Conservation (phyloP, 2,113 vertebrate genomes). For the Saimiri boliviensis region DNA sequence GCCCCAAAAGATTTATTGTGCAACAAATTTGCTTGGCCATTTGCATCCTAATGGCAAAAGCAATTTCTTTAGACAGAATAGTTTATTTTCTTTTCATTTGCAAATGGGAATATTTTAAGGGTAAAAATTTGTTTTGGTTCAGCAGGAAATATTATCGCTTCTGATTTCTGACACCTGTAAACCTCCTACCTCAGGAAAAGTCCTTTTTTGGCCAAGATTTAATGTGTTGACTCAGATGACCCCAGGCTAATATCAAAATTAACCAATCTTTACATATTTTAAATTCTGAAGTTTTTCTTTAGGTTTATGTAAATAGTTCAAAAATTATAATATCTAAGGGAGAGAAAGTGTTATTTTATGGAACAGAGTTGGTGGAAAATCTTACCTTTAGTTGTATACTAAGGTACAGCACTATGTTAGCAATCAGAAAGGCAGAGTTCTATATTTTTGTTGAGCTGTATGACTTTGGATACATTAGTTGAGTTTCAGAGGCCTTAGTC, state of each 20-base stretch:
- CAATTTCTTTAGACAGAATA: constrained; percentile 76
- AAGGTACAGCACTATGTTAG: neutral
- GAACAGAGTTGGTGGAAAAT: neutral
- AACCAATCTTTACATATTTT: constrained; percentile 15
- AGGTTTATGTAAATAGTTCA: neutral
- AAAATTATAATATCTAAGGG: neutral
- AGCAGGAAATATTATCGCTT: constrained; percentile 55
- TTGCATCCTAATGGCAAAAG: constrained; percentile 79
- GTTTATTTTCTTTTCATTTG: constrained; percentile 78
- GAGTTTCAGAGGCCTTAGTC: neutral
- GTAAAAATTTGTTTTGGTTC: constrained; percentile 67
- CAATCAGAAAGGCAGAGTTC: neutral
- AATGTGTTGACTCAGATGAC: constrained; percentile 45
- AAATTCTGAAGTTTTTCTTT: neutral
- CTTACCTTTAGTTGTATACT: neutral
- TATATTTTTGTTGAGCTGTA: neutral
- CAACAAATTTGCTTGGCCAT: constrained; percentile 77
- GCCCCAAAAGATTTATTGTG: constrained; percentile 73
- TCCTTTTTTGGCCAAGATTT: constrained; percentile 31
- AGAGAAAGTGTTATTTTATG: neutral
- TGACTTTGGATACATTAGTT: neutral
- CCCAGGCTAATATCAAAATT: neutral
- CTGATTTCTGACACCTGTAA: constrained; percentile 68
- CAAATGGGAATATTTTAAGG: constrained; percentile 73
- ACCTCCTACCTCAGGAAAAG: constrained; percentile 4